Base-by-base conservation (phyloP, 2,888 invertebrate genomes). In the Nymphalis urticae region DNA sequence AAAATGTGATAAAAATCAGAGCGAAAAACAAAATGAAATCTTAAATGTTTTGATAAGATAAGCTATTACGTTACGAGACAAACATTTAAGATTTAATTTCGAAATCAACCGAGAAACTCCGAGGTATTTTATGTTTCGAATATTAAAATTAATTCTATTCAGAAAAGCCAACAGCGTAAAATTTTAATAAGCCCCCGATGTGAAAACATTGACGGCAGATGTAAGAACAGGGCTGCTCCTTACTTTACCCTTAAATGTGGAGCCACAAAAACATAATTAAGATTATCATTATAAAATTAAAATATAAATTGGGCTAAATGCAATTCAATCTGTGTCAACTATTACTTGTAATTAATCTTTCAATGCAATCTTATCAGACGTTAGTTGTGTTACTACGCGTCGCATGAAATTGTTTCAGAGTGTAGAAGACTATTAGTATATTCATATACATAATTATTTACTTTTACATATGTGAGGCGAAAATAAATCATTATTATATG, bases 161-260 rank as follows among this genome's bases (percentile, higher is more conserved):
- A 64, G 64, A 60, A 66, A 67, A 67, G 68, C 62, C 67, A 68
- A 63, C 60, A 70, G 80, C 75, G 80, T 80, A 80, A 83, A 85
- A 85, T 87, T 86, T 85, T 85, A 86, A 85, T 80, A 80, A 85
- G 81, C 76, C 79, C 75, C 72, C 77, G 78, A 85, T 83, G 82
- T 79, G 82, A 84, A 85, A 86, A 87, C 83, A 85, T 80, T 79
- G 79, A 78, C 76, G 79, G 77, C 76, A 79, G 79, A 77, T 80
- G 78, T 78, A 77, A 74, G 75, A 74, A 74, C 70, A 70, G 63
- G 62, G 64, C 64, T 64, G 58, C 66, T 72, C 68, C 71, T 71
- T 70, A 66, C 61, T 69, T 67, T 68, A 69, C 74, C 72, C 73
- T 69, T 62, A 61, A 69, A 50, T 62, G 77, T 80, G 75, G 80